Evolutionary conservation across 2,888 invertebrate genomes (phyloP).

Genomic region (Drosophila borealis): DNA sequence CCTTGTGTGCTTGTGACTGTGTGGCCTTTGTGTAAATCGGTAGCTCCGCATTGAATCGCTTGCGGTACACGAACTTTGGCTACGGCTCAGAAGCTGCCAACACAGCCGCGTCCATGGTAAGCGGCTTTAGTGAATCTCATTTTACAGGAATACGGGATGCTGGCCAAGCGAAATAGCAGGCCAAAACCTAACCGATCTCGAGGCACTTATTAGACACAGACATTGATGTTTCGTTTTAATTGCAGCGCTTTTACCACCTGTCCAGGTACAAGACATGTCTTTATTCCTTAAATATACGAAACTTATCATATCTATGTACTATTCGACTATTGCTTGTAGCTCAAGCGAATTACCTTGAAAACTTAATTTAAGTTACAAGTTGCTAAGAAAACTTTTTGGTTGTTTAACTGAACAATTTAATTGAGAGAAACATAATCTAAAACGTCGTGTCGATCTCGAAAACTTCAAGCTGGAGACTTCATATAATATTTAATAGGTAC

Average conservation of each 20-base stretch:
- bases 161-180: background rate
- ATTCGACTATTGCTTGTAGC: no score
- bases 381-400: no score
- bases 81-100: conserved; percentile 23
- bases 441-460: no score
- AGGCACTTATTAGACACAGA: background rate
- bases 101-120: conserved; percentile 18
- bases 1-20: conserved; percentile 6
- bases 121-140: conserved; percentile 56
- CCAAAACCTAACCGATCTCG: background rate
- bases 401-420: no score
- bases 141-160: conserved; percentile 15
- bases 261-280: no score
- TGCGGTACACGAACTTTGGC: conserved; percentile 56
- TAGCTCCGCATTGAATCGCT: conserved; percentile 60
- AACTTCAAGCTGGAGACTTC: no score
- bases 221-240: background rate
- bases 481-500: no score
- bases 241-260: background rate
- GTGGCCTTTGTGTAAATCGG: conserved; percentile 60
- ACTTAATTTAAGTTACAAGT: no score
- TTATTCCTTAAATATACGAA: no score
- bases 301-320: no score
- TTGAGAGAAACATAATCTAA: no score
- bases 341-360: no score